Percentiles rank a stretch among this genome's conserved stretches.
phyloP scores from a whole-genome alignment of 2,888 invertebrate species.

The Galerucella pusilla region DNA sequence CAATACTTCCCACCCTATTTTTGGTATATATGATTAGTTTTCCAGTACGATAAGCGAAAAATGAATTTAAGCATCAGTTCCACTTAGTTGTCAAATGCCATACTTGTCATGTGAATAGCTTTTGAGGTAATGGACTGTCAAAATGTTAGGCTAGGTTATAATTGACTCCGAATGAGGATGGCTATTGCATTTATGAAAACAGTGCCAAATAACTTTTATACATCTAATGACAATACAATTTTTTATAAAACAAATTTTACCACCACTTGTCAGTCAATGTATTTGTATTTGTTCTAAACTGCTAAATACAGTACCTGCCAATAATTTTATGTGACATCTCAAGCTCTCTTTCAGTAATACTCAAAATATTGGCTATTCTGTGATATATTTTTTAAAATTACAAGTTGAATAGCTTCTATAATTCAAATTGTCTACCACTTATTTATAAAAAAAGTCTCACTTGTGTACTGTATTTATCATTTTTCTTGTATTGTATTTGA shows the following conservation, averaged over 20 bases:
- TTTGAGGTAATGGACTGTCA: too few relatives aligned
- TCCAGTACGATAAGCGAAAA: too few relatives aligned
- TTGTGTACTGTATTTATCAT: slow-evolving; percentile 7
- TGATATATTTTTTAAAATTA: neutral
- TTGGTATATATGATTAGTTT: too few relatives aligned
- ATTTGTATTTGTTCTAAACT: neutral
- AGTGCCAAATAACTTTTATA: slow-evolving; percentile 10
- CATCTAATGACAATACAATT: neutral
- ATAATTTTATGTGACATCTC: slow-evolving; percentile 1
- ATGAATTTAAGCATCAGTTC: too few relatives aligned
- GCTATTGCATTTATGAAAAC: too few relatives aligned
- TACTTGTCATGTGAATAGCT: too few relatives aligned
- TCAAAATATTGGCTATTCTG: slow-evolving; percentile 3
- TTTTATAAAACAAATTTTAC: neutral
- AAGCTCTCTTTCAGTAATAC: slow-evolving; percentile 21
- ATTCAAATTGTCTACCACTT: too few relatives aligned
- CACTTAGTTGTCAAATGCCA: too few relatives aligned
- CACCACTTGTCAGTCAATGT: neutral
- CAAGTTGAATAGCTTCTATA: neutral
- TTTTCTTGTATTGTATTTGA: neutral
- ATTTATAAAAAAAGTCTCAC: neutral
- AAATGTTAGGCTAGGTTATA: too few relatives aligned
- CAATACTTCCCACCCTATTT: too few relatives aligned
- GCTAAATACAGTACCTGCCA: slow-evolving; percentile 17
- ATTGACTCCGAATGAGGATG: too few relatives aligned